Percentiles rank a stretch among this genome's conserved stretches.
Evolutionary conservation across 2,797 vertebrate species (phyloP).

Genomic region (Cuniculus paca): DNA sequence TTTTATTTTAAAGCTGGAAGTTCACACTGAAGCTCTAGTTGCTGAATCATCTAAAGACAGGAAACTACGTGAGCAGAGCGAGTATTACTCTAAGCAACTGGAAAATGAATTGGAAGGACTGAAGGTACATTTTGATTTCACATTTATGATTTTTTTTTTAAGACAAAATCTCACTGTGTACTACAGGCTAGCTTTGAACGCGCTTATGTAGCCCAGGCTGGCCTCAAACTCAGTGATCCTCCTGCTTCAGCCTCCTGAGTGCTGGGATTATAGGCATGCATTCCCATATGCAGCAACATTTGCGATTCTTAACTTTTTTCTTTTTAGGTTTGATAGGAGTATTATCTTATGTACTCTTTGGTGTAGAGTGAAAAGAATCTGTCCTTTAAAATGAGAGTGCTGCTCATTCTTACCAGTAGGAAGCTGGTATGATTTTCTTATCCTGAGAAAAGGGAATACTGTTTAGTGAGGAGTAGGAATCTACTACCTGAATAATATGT

Average conservation of each 20-base stretch:
- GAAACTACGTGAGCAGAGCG: constrained; percentile 96
- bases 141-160: neutral
- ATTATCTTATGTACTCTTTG: neutral
- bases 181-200: neutral
- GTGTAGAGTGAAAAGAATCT: neutral
- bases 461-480: neutral
- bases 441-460: neutral
- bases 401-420: neutral
- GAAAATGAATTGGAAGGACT: constrained; percentile 97
- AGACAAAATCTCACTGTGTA: neutral
- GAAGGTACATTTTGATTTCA: constrained; percentile 91
- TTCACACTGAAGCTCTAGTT: constrained; percentile 93
- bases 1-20: constrained; percentile 93
- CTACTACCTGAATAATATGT: neutral
- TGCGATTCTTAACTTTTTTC: neutral
- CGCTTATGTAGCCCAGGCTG: neutral
- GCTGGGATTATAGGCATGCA: neutral
- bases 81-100: constrained; percentile 96
- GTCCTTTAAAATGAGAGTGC: constrained; percentile 14
- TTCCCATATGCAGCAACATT: neutral
- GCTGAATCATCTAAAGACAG: constrained; percentile 97
- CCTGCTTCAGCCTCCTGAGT: neutral
- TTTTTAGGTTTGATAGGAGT: neutral
- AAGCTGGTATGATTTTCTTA: neutral
- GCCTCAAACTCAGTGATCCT: neutral